A percentile compares a stretch with the other conserved stretches of the same genome.
Conservation (phyloP, 1,140 invertebrate species). For the Ylistrum balloti region DNA sequence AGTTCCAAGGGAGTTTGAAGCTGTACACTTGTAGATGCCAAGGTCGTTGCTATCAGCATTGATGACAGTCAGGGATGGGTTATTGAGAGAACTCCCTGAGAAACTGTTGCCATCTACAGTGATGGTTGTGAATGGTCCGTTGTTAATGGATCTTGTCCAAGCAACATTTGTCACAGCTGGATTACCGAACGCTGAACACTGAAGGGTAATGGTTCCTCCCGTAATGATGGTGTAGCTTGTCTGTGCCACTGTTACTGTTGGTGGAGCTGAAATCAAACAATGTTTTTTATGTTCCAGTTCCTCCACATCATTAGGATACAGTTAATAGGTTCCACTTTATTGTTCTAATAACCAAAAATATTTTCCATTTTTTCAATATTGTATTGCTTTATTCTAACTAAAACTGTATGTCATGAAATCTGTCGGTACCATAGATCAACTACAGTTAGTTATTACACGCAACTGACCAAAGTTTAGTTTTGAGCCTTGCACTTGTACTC, state of each 20-base stretch:
- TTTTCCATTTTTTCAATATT: too few species aligned
- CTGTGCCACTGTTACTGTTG: conserved; percentile 19
- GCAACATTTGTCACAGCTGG: conserved; percentile 10
- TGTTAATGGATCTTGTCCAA: conserved; percentile 47
- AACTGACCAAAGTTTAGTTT: too few species aligned
- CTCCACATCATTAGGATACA: conserved; percentile 47
- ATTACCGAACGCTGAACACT: conserved; percentile 47
- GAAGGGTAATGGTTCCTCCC: conserved; percentile 52
- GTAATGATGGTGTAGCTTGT: conserved; percentile 43
- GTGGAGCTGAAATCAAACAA: conserved; percentile 42
- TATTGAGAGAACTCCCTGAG: conserved; percentile 43
- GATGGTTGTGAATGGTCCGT: not conserved
- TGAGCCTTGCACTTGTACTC: too few species aligned
- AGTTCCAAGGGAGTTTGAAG: not conserved
- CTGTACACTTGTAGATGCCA: conserved; percentile 47
- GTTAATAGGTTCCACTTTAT: too few species aligned
- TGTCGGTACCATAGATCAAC: too few species aligned
- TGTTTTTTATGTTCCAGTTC: too few species aligned
- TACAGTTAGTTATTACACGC: too few species aligned
- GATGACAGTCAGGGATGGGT: conserved; percentile 42
- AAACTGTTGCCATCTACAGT: conserved; percentile 38
- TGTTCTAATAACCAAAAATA: too few species aligned
- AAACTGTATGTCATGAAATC: too few species aligned
- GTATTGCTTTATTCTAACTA: too few species aligned
- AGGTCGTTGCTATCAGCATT: not conserved